Evolutionary conservation across 2,888 invertebrate species (phyloP).

Genomic region (Hybos culiciformis): DNA sequence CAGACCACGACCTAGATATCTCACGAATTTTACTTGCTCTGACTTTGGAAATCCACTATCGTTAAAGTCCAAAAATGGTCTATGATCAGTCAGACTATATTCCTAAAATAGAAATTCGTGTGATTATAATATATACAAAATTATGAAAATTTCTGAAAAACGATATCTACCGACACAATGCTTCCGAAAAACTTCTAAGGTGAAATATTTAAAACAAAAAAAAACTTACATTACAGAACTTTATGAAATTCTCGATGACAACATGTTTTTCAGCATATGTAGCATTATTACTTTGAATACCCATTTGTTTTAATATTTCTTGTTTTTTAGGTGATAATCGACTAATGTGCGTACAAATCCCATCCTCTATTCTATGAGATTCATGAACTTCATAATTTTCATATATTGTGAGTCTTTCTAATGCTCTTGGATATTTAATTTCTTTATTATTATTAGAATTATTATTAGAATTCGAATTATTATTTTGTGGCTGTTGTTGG

Average conservation of each 20-base stretch:
- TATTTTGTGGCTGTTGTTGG: not conserved
- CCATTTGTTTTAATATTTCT: conserved; percentile 36
- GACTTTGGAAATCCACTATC: conserved; percentile 34
- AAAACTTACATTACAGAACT: conserved; percentile 36
- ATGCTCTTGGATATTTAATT: conserved; percentile 22
- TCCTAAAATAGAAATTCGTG: conserved; percentile 23
- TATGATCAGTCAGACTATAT: conserved; percentile 35
- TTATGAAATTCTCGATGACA: conserved; percentile 36
- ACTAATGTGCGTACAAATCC: conserved; percentile 33
- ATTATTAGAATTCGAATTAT: not conserved
- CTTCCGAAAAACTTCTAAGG: not conserved
- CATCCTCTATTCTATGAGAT: conserved; percentile 33
- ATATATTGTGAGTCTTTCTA: conserved; percentile 30
- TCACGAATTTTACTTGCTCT: conserved; percentile 35
- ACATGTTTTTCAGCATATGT: conserved; percentile 36
- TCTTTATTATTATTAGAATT: conserved; percentile 11
- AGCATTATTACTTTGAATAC: conserved; percentile 37
- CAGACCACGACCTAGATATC: conserved; percentile 35
- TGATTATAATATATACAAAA: conserved; percentile 6
- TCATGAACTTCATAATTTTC: conserved; percentile 35
- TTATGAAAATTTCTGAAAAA: conserved; percentile 1
- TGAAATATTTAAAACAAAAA: not conserved
- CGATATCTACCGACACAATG: not conserved
- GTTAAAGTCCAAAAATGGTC: conserved; percentile 37
- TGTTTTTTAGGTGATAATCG: conserved; percentile 35